Conservation (phyloP, 2,888 invertebrate species). For the Halictus quadricinctus region DNA sequence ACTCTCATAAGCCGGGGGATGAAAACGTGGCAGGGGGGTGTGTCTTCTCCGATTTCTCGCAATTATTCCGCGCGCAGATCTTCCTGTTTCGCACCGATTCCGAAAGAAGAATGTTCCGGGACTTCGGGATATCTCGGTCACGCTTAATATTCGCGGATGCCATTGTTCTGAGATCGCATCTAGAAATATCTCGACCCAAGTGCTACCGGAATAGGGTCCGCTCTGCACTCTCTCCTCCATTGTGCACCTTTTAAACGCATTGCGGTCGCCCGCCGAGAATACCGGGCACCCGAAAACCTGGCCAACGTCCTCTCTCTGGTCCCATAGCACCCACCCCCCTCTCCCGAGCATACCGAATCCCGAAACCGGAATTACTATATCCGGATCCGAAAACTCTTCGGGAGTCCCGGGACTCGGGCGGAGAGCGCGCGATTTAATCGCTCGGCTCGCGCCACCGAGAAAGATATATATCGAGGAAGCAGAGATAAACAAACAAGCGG, state of each 20-base stretch:
- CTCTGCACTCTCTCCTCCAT: constrained; percentile 22
- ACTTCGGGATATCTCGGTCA: constrained; percentile 55
- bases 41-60: neutral
- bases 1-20: too few species aligned
- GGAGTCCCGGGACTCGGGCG: too few species aligned
- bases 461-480: constrained; percentile 41
- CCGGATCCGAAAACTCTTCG: neutral
- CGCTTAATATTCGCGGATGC: constrained; percentile 65
- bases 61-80: neutral
- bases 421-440: neutral
- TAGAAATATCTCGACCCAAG: constrained; percentile 70
- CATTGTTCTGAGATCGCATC: constrained; percentile 75
- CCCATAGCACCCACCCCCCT: neutral
- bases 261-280: neutral
- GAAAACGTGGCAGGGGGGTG: too few species aligned
- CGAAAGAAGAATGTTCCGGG: constrained; percentile 22
- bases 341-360: neutral
- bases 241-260: neutral
- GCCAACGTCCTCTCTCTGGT: neutral
- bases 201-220: constrained; percentile 34
- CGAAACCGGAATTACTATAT: neutral
- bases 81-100: constrained; percentile 14
- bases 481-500: constrained; percentile 57
- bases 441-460: neutral
- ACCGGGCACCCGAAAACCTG: neutral